These are phyloP conservation scores for Bathynomus jamesi DNA, from an alignment of 1,140 invertebrate genomes.

Conservation along the genomic window DNA sequence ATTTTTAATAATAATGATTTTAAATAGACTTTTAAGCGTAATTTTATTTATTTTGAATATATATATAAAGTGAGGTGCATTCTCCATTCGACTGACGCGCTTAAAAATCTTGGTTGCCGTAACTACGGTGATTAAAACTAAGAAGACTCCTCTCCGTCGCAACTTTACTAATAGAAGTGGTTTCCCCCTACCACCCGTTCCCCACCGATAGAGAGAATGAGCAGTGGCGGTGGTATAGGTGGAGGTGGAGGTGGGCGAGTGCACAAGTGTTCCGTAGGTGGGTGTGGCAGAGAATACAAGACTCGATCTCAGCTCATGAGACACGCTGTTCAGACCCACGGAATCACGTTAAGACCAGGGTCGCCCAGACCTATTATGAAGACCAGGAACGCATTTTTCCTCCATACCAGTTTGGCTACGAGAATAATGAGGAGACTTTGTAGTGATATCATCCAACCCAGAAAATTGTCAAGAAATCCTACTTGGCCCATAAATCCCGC, in stretches of 20 bases:
- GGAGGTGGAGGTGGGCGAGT: background rate
- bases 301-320: constrained; percentile 80
- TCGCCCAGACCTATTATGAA: constrained; percentile 90
- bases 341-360: constrained; percentile 58
- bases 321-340: constrained; percentile 85
- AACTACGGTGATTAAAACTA: no score
- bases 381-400: constrained; percentile 88
- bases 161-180: no score
- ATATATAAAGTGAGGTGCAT: no score
- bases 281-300: constrained; percentile 65
- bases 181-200: no score
- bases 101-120: no score
- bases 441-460: constrained; percentile 66
- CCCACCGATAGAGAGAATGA: background rate
- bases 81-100: no score
- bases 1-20: no score
- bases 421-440: constrained; percentile 76
- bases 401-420: constrained; percentile 51
- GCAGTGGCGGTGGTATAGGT: background rate
- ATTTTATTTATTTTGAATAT: no score
- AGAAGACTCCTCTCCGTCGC: no score
- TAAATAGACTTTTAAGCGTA: no score
- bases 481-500: constrained; percentile 75
- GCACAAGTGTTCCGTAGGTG: constrained; percentile 68
- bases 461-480: constrained; percentile 77